Base-by-base conservation (phyloP, 2,888 invertebrate genomes). In the Punctoribates punctum region DNA sequence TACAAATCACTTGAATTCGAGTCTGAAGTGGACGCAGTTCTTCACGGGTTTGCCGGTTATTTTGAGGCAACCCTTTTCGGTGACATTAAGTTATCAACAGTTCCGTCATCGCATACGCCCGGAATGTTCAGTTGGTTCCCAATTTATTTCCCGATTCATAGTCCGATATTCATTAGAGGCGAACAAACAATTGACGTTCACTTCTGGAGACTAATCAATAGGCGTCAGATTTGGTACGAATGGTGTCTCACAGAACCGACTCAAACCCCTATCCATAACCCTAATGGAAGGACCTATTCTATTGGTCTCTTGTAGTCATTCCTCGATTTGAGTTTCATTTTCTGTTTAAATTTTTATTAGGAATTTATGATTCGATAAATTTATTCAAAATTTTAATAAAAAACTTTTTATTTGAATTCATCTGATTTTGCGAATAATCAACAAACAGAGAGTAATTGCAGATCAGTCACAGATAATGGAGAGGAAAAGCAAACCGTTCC, bases 81-180 rank as follows among this genome's bases (percentile, higher is more conserved):
- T 78, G 89, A 93, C 81, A 88, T 96, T 76, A 88, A 85, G 81
- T 86, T 99, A 72, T 97, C 97, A 83, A 60, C 60, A 82, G 89
- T 92, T 81, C 97, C 98, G 0, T 87, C 88, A 67, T 92, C 92
- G 0, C 93, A 94, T 83, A 94, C 96, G 25, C 87, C 88, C 0
- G 93, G 93, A 80, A 94, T 99, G 94, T 92, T 95, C 82, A 95
- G 95, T 78, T 99, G 99, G 99, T 99, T 98, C 84, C 96, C 98
- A 8, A 92, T 96, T 79, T 92, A 92, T 81, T 95, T 98, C 83
- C 97, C 98, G 17, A 29, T 80, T 42, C 81, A 92, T 90, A 89
- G 89, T 74, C 93, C 93, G 0, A 82, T 94, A 73, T 87, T 89
- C 78, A 84, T 96, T 0, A 88, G 87, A 75, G 88, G 87, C 76